Conservation (phyloP, 1,140 invertebrate genomes). For the Telenomus remus region DNA sequence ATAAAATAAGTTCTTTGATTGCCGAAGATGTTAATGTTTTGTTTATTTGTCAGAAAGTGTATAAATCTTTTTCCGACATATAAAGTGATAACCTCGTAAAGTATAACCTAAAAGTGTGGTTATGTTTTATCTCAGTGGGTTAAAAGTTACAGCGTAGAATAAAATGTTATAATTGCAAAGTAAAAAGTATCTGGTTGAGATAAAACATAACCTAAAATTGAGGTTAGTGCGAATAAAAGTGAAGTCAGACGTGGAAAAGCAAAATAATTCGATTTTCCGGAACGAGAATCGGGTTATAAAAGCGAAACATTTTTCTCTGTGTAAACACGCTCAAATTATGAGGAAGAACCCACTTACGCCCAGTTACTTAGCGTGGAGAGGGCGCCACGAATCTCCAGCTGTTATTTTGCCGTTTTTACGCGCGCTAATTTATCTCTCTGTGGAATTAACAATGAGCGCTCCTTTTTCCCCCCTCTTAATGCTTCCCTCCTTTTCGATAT, state of each 20-base stretch:
- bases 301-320: conserved; percentile 33
- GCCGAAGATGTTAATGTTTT: too few relatives aligned
- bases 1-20: too few relatives aligned
- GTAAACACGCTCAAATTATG: conserved; percentile 24
- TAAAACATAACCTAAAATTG: too few relatives aligned
- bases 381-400: conserved; percentile 9
- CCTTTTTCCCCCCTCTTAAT: conserved; percentile 14
- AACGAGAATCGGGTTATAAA: conserved; percentile 20
- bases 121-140: too few relatives aligned
- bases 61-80: too few relatives aligned
- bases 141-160: too few relatives aligned
- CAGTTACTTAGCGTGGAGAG: conserved; percentile 9
- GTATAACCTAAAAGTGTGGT: too few relatives aligned
- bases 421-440: conserved; percentile 21
- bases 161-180: too few relatives aligned
- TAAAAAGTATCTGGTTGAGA: conserved; percentile 4
- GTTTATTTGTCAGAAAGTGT: too few relatives aligned
- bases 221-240: not conserved
- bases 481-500: conserved; percentile 27
- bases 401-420: conserved; percentile 11
- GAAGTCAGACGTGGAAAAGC: conserved; percentile 10
- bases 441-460: conserved; percentile 23
- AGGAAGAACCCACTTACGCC: conserved; percentile 24
- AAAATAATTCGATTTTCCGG: conserved; percentile 21
- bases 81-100: too few relatives aligned